phyloP scores from a whole-genome alignment of 2,797 vertebrate genomes.

The Cercopithecus mitis region DNA sequence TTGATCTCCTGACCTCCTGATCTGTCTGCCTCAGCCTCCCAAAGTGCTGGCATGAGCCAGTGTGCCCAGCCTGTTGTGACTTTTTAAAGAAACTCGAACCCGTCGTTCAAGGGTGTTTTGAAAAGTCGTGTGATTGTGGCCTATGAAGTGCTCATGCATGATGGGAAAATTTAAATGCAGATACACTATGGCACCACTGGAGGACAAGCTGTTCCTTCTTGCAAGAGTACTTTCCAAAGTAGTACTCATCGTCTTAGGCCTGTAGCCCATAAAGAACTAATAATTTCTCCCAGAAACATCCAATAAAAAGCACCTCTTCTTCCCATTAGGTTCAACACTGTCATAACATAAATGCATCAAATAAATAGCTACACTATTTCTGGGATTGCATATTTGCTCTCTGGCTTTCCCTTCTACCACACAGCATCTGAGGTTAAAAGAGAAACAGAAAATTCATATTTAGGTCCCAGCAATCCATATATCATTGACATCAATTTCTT shows the following conservation, averaged over 20 bases:
- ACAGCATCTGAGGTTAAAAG: slow-evolving; percentile 26
- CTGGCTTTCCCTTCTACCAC: slow-evolving; percentile 38
- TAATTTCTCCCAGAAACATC: not conserved
- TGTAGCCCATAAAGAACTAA: not conserved
- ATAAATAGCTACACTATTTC: not conserved
- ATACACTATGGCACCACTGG: not conserved
- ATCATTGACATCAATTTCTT: slow-evolving; percentile 49
- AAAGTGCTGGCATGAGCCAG: no score
- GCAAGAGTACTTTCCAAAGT: not conserved
- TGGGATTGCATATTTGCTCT: slow-evolving; percentile 51
- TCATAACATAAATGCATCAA: not conserved
- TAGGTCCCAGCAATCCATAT: slow-evolving; percentile 42
- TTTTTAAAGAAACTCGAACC: not conserved
- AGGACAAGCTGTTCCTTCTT: slow-evolving; percentile 43
- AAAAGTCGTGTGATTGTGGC: not conserved
- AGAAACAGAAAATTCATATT: slow-evolving; percentile 32
- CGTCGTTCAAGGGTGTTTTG: not conserved
- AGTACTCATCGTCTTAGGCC: not conserved
- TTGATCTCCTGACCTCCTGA: no score
- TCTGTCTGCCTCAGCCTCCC: no score
- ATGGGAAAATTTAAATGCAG: slow-evolving; percentile 9
- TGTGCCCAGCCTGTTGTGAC: not conserved
- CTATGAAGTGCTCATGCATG: not conserved
- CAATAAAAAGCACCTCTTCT: slow-evolving; percentile 40
- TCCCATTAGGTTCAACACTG: not conserved